phyloP scores from a whole-genome alignment of 2,888 invertebrate genomes.

The Drosophila diplacantha region DNA sequence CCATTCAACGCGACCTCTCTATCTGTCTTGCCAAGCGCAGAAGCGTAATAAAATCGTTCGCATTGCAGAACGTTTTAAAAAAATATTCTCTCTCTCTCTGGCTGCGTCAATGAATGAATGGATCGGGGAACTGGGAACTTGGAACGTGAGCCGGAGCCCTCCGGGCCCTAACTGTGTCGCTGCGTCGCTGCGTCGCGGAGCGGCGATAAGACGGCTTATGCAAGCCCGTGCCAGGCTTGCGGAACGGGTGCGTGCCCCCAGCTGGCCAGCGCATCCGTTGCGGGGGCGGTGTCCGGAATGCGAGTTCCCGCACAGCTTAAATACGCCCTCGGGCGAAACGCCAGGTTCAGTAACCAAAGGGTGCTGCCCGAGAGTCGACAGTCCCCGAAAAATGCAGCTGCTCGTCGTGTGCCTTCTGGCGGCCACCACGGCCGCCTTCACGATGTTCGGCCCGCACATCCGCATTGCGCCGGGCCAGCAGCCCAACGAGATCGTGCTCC shows the following conservation, averaged over 20 bases:
- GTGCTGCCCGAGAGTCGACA: constrained; percentile 33
- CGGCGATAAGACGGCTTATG: constrained; percentile 44
- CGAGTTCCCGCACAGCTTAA: constrained; percentile 49
- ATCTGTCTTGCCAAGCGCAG: constrained; percentile 7
- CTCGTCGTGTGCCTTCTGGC: constrained; percentile 49
- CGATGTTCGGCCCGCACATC: constrained; percentile 57
- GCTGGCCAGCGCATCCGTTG: constrained; percentile 40
- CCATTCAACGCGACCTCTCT: constrained; percentile 28
- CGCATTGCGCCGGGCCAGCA: constrained; percentile 50
- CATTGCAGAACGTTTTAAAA: constrained; percentile 50
- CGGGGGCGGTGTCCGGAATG: constrained; percentile 25
- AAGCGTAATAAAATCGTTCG: constrained; percentile 53
- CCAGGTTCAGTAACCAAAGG: constrained; percentile 47
- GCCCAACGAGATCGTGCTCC: constrained; percentile 57
- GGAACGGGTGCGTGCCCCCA: constrained; percentile 42
- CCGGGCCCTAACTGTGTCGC: constrained; percentile 9
- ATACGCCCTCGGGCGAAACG: constrained; percentile 32
- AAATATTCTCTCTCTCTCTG: constrained; percentile 2
- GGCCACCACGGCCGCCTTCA: constrained; percentile 54
- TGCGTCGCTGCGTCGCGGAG: background rate
- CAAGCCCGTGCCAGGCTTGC: constrained; percentile 8
- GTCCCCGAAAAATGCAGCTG: constrained; percentile 47
- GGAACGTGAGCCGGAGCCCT: constrained; percentile 33
- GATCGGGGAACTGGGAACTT: constrained; percentile 8
- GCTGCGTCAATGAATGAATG: constrained; percentile 28